phyloP scores from a whole-genome alignment of 2,888 invertebrate genomes.

The Tanypteryx hageni region DNA sequence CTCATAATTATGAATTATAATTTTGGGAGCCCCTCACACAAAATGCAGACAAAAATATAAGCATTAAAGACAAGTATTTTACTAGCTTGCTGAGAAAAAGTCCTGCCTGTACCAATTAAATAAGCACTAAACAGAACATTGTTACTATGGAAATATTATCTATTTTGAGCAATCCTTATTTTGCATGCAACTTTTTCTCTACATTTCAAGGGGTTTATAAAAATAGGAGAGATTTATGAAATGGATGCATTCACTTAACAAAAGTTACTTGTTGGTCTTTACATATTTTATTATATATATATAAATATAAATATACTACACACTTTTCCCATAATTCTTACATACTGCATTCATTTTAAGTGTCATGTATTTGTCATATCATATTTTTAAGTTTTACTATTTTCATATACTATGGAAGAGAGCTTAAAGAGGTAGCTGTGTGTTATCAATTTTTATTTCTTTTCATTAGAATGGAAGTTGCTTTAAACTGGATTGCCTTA shows the following conservation, averaged over 20 bases:
- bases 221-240: conserved; percentile 55
- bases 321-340: conserved; percentile 60
- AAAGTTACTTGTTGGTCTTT: conserved; percentile 62
- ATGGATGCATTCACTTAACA: conserved; percentile 55
- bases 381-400: conserved; percentile 61
- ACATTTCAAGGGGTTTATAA: conserved; percentile 31
- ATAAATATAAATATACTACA: conserved; percentile 57
- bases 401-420: conserved; percentile 57
- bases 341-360: conserved; percentile 62
- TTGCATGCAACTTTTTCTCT: conserved; percentile 56
- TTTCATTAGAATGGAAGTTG: conserved; percentile 42
- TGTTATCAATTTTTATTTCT: conserved; percentile 9
- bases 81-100: conserved; percentile 37
- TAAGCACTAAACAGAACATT: conserved; percentile 30
- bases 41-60: conserved; percentile 20
- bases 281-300: conserved; percentile 59
- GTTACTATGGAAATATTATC: conserved; percentile 52
- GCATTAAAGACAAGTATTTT: conserved; percentile 46
- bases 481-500: background rate
- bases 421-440: conserved; percentile 57
- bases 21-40: conserved; percentile 34
- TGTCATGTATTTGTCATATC: conserved; percentile 64
- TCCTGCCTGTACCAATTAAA: conserved; percentile 52
- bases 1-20: conserved; percentile 32
- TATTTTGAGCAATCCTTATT: conserved; percentile 61